Evolutionary conservation across 2,888 invertebrate genomes (phyloP), one percentile per base, ranked within the genome.

Genomic region (Eustalomyia histrio): DNA sequence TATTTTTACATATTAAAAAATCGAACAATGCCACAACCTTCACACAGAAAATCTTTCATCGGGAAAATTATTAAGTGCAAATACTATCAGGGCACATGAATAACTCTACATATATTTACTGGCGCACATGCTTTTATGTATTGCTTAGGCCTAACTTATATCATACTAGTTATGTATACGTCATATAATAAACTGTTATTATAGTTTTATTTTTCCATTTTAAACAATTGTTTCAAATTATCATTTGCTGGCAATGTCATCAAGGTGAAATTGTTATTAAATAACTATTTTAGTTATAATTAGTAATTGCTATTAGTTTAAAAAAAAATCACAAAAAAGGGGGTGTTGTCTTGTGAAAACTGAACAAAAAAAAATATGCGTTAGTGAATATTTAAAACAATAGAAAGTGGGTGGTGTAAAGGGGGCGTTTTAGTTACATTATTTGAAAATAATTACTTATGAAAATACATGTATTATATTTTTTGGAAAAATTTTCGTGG

Each of bases 41-140:
- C 89, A 89, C 89, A 89, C 86, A 88, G 88, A 89, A 89, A 88
- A 86, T 86, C 87, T 87, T 84, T 89, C 88, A 88, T 85, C 86
- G 85, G 81, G 88, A 88, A 89, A 89, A 89, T 89, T 86, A 86
- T 71, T 12, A 78, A 61, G 69, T 74, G 64, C 69, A 73, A 74
- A 69, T 73, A 68, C 67, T 61, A 57, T 29, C 39, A 39, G 39
- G 39, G 39, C 39, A 39, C 14, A 39, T 39, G 39, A 39, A 39
- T 39, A 39, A 29, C 29, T 29, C 29, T n/a, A n/a, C n/a, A n/a
- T n/a, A n/a, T n/a, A n/a, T n/a, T n/a, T n/a, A n/a, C n/a, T n/a
- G n/a, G n/a, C n/a, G n/a, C n/a, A n/a, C 29, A 6, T 6, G n/a
- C 14, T 2, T 5, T 14, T 10, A 47, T 60, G 39, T 35, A 67